phyloP scores from a whole-genome alignment of 53 echinoderm and acorn worm species.

The Echinometra lucunter region DNA sequence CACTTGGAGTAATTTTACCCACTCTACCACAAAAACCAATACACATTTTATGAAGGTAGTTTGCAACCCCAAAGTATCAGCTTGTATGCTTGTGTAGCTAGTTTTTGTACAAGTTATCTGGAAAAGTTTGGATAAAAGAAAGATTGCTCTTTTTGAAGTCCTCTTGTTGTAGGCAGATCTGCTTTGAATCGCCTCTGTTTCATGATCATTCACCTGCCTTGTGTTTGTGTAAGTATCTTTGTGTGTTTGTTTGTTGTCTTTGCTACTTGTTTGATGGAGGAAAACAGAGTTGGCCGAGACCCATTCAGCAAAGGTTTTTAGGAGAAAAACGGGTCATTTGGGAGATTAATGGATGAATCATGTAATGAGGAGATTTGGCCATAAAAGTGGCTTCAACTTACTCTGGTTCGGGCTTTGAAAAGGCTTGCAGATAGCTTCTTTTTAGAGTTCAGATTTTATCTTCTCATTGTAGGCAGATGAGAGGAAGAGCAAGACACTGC shows the following conservation, averaged over 20 bases:
- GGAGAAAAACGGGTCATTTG: background rate
- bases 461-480: background rate
- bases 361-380: background rate
- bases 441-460: background rate
- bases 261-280: background rate
- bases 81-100: background rate
- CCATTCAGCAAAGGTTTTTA: background rate
- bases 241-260: slow-evolving; percentile 9
- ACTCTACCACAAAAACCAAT: background rate
- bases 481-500: too few relatives aligned
- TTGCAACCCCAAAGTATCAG: background rate
- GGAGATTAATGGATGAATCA: background rate
- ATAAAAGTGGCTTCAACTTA: background rate
- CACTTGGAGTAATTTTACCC: background rate
- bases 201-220: background rate
- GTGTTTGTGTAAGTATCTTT: slow-evolving; percentile 11
- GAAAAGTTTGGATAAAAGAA: background rate
- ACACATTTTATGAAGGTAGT: background rate
- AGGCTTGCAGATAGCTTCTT: background rate
- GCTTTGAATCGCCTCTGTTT: background rate
- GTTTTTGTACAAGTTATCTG: background rate
- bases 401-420: background rate
- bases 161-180: background rate
- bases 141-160: background rate
- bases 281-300: background rate